These are phyloP conservation scores for Colletes latitarsis DNA, from an alignment of 1,140 invertebrate species.

Conservation along the genomic window DNA sequence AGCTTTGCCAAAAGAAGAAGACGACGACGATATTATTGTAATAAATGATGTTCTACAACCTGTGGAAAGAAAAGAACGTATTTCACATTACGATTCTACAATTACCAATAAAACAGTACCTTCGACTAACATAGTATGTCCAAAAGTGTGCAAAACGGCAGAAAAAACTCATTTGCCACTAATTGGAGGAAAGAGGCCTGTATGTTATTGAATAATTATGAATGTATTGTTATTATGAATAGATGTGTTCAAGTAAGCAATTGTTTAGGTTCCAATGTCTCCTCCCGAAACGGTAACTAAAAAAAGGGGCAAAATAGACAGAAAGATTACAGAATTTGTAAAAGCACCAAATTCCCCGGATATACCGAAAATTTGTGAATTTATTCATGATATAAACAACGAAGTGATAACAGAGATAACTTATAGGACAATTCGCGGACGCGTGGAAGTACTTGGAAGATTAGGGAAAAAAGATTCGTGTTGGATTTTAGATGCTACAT, in stretches of 20 bases:
- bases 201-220: slow-evolving; percentile 7
- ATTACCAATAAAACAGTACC: neutral
- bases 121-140: neutral
- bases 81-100: neutral
- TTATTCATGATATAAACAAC: slow-evolving; percentile 61
- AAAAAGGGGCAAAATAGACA: slow-evolving; percentile 51
- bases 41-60: neutral
- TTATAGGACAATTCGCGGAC: slow-evolving; percentile 63
- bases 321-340: slow-evolving; percentile 64
- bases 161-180: neutral
- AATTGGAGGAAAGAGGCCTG: slow-evolving; percentile 13
- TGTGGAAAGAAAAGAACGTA: neutral
- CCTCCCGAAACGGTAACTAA: slow-evolving; percentile 14
- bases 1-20: slow-evolving; percentile 13
- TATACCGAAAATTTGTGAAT: slow-evolving; percentile 61
- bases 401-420: slow-evolving; percentile 36
- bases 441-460: slow-evolving; percentile 61
- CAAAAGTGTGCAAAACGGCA: neutral
- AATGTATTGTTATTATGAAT: neutral
- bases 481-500: slow-evolving; percentile 69
- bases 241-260: slow-evolving; percentile 1
- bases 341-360: neutral
- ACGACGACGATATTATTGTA: slow-evolving; percentile 18
- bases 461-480: slow-evolving; percentile 59
- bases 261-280: slow-evolving; percentile 45